Evolutionary conservation across 1,140 invertebrate species (phyloP).

Genomic region (Ceratina australensis): DNA sequence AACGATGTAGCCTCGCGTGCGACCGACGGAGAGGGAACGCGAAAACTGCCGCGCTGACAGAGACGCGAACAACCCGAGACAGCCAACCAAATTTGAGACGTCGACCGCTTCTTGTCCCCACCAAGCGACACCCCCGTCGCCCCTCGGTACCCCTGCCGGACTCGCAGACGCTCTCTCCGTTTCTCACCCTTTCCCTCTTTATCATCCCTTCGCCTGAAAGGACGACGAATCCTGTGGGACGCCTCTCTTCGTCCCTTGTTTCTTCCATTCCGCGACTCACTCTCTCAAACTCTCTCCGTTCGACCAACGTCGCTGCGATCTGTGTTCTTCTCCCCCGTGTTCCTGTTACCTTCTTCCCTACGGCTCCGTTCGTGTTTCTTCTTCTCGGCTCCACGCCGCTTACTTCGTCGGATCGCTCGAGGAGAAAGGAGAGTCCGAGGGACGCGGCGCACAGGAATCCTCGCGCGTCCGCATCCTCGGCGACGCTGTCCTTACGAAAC

Average conservation of each 20-base stretch:
- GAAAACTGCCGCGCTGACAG: not conserved
- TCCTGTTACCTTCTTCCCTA: conserved; percentile 8
- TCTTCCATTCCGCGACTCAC: conserved; percentile 21
- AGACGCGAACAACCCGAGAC: conserved; percentile 62
- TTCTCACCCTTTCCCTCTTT: conserved; percentile 13
- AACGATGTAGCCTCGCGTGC: not conserved
- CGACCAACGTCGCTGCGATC: conserved; percentile 24
- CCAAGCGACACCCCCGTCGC: conserved; percentile 38
- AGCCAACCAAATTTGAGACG: conserved; percentile 77
- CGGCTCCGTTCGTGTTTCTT: conserved; percentile 13
- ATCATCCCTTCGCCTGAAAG: conserved; percentile 27
- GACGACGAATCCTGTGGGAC: conserved; percentile 57
- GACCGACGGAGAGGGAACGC: conserved; percentile 14
- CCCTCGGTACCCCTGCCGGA: conserved; percentile 23
- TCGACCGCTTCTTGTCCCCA: conserved; percentile 67
- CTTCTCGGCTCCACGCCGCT: not conserved
- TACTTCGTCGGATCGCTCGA: not conserved
- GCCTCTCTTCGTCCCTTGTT: conserved; percentile 43
- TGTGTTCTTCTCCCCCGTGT: conserved; percentile 17
- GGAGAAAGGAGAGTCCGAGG: conserved; percentile 31
- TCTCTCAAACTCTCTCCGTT: conserved; percentile 30
- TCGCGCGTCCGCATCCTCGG: conserved; percentile 43
- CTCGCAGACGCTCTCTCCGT: conserved; percentile 5
- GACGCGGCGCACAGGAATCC: conserved; percentile 60
- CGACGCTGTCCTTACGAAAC: conserved; percentile 44